A percentile compares a stretch with the other conserved stretches of the same genome.
phyloP scores from a whole-genome alignment of 2,888 invertebrate species.

The Phragmatobia fuliginosa region DNA sequence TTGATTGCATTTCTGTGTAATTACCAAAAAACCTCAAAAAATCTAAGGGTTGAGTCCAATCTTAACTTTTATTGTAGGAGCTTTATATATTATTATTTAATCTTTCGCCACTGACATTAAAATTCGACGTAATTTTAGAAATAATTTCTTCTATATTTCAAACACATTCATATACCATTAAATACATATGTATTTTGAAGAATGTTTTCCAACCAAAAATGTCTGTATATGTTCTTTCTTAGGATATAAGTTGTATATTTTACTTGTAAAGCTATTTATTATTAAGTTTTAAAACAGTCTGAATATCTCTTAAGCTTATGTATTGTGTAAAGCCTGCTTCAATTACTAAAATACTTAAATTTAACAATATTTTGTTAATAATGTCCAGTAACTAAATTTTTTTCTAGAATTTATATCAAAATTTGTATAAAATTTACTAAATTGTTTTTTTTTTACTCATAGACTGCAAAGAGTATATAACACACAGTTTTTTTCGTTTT shows the following conservation, averaged over 20 bases:
- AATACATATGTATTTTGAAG: constrained; percentile 14
- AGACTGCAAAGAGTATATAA: background rate
- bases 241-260: constrained; percentile 56
- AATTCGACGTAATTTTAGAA: background rate
- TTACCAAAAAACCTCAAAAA: constrained; percentile 1
- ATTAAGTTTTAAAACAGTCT: constrained; percentile 63
- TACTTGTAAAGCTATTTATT: constrained; percentile 70
- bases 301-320: constrained; percentile 46
- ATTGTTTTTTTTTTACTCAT: background rate
- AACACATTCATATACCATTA: background rate
- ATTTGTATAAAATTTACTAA: background rate
- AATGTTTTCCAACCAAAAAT: constrained; percentile 18
- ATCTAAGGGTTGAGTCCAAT: background rate
- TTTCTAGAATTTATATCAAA: background rate
- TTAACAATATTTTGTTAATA: constrained; percentile 6
- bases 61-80: background rate
- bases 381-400: background rate
- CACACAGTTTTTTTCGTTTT: background rate
- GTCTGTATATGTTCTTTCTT: constrained; percentile 41
- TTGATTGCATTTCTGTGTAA: no score
- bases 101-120: no score
- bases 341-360: constrained; percentile 43
- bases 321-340: constrained; percentile 40
- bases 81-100: background rate
- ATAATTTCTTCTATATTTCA: background rate